These are phyloP conservation scores for Ophion slaviceki DNA, from an alignment of 2,888 invertebrate species.

Conservation along the genomic window DNA sequence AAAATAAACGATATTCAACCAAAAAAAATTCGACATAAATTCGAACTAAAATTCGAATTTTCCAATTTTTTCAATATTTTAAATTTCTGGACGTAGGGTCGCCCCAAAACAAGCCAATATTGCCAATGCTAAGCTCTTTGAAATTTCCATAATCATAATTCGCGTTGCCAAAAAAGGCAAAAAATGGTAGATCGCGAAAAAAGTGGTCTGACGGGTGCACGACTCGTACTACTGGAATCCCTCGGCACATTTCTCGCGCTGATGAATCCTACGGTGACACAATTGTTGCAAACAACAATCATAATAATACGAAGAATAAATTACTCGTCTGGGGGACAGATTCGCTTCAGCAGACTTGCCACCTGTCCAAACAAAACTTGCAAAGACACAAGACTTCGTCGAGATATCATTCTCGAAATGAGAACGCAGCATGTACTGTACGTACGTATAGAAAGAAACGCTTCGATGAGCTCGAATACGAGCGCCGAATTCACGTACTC, in stretches of 20 bases:
- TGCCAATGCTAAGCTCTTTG: too few relatives aligned
- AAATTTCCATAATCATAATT: too few relatives aligned
- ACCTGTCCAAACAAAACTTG: slow-evolving; percentile 53
- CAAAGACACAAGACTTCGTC: slow-evolving; percentile 29
- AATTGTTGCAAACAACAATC: not conserved
- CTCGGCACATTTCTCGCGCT: not conserved
- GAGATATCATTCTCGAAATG: slow-evolving; percentile 15
- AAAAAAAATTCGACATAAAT: not conserved
- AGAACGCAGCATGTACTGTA: not conserved
- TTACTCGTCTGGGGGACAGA: slow-evolving; percentile 13
- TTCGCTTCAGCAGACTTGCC: slow-evolving; percentile 34
- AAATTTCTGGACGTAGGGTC: too few relatives aligned
- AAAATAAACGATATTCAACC: slow-evolving; percentile 21
- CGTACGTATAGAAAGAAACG: not conserved
- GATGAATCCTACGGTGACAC: not conserved
- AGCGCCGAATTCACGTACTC: not conserved
- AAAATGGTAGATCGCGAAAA: not conserved
- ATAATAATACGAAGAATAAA: slow-evolving; percentile 29
- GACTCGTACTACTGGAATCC: slow-evolving; percentile 30
- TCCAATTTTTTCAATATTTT: not conserved
- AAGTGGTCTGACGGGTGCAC: slow-evolving; percentile 16
- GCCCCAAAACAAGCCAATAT: not conserved
- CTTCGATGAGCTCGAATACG: not conserved
- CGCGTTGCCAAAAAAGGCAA: not conserved
- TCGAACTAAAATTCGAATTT: not conserved